Evolutionary conservation across 2,888 invertebrate species (phyloP), one percentile per base, ranked within the genome.

Genomic region (Cantharis nigra): DNA sequence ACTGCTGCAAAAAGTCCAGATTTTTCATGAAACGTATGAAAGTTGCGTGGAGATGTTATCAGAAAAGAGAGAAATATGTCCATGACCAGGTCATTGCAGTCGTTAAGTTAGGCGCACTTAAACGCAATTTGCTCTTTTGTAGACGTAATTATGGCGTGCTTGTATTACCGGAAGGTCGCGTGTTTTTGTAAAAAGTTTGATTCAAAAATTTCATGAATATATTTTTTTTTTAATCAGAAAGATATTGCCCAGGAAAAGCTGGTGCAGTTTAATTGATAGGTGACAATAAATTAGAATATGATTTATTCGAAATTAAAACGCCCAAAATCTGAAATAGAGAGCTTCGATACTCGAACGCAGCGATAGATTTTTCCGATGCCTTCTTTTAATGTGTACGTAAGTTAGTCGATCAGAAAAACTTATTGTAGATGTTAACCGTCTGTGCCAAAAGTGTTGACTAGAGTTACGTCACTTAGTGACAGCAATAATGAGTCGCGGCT

Each of bases 391-490:
- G 77, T 74, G 79, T 78, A 80, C 80, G 82, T 82, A 82, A 82
- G 82, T 83, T 81, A 80, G 79, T 82, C 81, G 81, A 82, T 81
- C 83, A 81, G 79, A 80, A 81, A 78, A 80, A 80, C 81, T 80
- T 79, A 80, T 82, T 81, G 82, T 83, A 82, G 82, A 83, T 82
- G 83, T 83, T 81, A 80, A 80, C 80, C 80, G 83, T 84, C 85
- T 84, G 85, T 85, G 84, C 83, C 83, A 80, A 65, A 69, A 75
- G 84, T 85, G 86, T 85, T 86, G 86, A 86, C 86, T 86, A 84
- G 82, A 85, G 86, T 86, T 86, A 87, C 87, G 86, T 87, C 87
- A 87, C 85, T 82, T 82, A 82, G 81, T 78, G 82, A 83, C 81
- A 83, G 84, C 83, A 85, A 85, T 83, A 85, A 84, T 83, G 85